phyloP scores from a whole-genome alignment of 2,888 invertebrate genomes.

The Gerris lacustris region DNA sequence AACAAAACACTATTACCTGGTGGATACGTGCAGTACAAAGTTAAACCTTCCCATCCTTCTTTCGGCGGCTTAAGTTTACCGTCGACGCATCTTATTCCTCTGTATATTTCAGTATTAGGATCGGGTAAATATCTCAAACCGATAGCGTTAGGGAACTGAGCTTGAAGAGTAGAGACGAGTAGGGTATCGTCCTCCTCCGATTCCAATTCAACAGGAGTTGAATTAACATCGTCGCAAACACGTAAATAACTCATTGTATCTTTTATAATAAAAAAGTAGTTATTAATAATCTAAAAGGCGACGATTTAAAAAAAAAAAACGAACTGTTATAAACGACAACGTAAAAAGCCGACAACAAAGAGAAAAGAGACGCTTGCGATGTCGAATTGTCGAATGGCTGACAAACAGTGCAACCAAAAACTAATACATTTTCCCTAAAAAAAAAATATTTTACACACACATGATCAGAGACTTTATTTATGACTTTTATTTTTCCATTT shows the following conservation, averaged over 20 bases:
- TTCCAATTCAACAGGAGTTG: slow-evolving; percentile 93
- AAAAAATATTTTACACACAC: too few species aligned
- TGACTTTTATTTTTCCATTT: too few species aligned
- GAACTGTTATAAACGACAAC: too few species aligned
- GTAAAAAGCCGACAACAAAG: too few species aligned
- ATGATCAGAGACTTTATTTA: too few species aligned
- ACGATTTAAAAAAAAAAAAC: too few species aligned
- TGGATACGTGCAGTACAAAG: slow-evolving; percentile 48
- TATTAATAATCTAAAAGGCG: too few species aligned
- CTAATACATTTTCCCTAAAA: too few species aligned
- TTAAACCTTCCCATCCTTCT: slow-evolving; percentile 63
- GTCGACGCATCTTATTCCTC: slow-evolving; percentile 81
- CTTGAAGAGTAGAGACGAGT: slow-evolving; percentile 79
- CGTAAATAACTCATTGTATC: slow-evolving; percentile 49
- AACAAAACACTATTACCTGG: slow-evolving; percentile 36
- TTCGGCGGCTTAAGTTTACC: slow-evolving; percentile 85
- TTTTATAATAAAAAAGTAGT: not conserved
- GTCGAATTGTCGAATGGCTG: too few species aligned
- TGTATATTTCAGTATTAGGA: slow-evolving; percentile 71
- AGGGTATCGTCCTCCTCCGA: slow-evolving; percentile 86
- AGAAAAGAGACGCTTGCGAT: too few species aligned
- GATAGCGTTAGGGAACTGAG: slow-evolving; percentile 93
- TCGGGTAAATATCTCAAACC: slow-evolving; percentile 86
- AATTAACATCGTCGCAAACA: slow-evolving; percentile 90
- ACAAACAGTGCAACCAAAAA: too few species aligned